These are phyloP conservation scores for Anastatus disparis DNA, from an alignment of 1,140 invertebrate species.

Conservation along the genomic window DNA sequence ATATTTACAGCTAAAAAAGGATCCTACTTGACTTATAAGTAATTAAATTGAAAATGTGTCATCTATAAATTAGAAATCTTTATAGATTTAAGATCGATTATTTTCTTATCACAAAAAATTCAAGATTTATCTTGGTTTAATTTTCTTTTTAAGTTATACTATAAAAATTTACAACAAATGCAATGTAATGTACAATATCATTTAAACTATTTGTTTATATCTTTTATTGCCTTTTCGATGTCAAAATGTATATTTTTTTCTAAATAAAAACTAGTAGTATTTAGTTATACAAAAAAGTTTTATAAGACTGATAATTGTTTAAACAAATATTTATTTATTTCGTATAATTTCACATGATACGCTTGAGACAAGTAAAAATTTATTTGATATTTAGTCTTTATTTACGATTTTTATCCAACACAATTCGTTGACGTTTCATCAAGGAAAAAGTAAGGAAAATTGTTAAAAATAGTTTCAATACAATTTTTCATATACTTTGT, in stretches of 20 bases:
- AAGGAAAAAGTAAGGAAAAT: background rate
- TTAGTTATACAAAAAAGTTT: too few relatives aligned
- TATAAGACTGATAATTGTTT: too few relatives aligned
- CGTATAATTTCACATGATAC: too few relatives aligned
- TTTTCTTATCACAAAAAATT: conserved; percentile 26
- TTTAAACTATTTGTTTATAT: background rate
- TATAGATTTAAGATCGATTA: background rate
- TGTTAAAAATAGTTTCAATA: conserved; percentile 7
- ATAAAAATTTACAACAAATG: conserved; percentile 20
- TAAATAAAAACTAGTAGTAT: too few relatives aligned
- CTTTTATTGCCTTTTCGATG: background rate
- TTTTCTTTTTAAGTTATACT: conserved; percentile 15
- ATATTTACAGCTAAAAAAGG: background rate
- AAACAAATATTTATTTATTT: too few relatives aligned
- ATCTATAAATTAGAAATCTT: conserved; percentile 28
- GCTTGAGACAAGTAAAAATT: conserved; percentile 2
- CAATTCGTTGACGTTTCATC: background rate
- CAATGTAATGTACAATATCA: conserved; percentile 17
- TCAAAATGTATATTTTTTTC: too few relatives aligned
- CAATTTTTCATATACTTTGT: conserved; percentile 10
- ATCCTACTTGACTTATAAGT: conserved; percentile 22
- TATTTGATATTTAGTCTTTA: conserved; percentile 7
- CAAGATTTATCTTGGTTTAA: conserved; percentile 21
- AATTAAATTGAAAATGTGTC: conserved; percentile 28
- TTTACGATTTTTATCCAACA: background rate